These are phyloP conservation scores for Cetonia aurata DNA, from an alignment of 2,888 invertebrate species.

Conservation along the genomic window DNA sequence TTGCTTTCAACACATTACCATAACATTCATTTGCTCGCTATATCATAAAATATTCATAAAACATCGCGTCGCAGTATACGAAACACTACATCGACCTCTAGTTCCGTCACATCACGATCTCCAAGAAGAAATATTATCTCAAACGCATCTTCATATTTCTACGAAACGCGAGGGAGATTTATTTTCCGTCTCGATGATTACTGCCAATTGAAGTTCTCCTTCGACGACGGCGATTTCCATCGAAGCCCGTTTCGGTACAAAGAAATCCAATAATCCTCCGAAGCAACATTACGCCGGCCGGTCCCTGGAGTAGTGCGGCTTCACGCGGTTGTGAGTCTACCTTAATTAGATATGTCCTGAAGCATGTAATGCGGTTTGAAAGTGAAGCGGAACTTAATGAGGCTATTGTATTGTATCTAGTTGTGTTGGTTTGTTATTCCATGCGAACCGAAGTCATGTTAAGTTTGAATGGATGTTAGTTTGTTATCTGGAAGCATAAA, in stretches of 20 bases:
- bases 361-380: conserved; percentile 21
- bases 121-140: conserved; percentile 7
- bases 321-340: conserved; percentile 29
- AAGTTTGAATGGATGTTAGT: no score
- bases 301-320: conserved; percentile 16
- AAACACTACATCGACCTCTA: no score
- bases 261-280: conserved; percentile 31
- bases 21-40: no score
- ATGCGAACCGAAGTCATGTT: no score
- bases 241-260: conserved; percentile 3
- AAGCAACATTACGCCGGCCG: conserved; percentile 13
- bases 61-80: no score
- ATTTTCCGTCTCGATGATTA: conserved; percentile 23
- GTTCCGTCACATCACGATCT: background rate
- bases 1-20: no score
- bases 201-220: conserved; percentile 25
- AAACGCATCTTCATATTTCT: conserved; percentile 20
- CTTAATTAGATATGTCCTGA: conserved; percentile 25
- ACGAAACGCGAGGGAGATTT: conserved; percentile 15
- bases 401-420: conserved; percentile 15
- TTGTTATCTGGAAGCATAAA: no score
- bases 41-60: no score
- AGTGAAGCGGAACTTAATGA: conserved; percentile 17
- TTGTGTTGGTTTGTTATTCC: conserved; percentile 10
- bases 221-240: conserved; percentile 9